Evolutionary conservation across 2,113 vertebrate genomes (phyloP), one percentile per base, ranked within the genome.

Genomic region (Trinectes maculatus): DNA sequence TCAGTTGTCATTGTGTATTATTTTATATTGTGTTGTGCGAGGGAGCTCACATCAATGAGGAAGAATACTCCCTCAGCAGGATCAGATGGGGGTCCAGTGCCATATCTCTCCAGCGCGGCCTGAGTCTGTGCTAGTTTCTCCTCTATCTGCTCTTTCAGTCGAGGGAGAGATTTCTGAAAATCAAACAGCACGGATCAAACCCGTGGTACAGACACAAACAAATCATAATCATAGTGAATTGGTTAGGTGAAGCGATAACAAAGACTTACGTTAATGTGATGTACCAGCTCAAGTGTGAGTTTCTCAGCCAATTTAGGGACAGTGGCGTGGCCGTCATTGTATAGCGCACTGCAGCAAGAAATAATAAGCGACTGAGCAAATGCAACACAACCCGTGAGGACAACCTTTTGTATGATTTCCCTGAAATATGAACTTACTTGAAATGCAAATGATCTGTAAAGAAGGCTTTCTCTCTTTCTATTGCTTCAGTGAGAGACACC

Each of bases 371-470:
- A 22, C 19, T 62, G 3, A 39, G 8, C 6, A 46, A 12, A 12
- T 19, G 1, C 4, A 9, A 29, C 11, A 36, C 15, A 37, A 29
- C 2, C 13, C 15, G 26, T 18, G 22, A 40, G n/a, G n/a, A 56
- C 19, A 48, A 18, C 15, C 18, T 31, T 18, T 3, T 37, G 4
- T 3, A 40, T 11, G 8, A 26, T 42, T 1, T 19, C 9, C 8
- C 1, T n/a, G 43, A 37, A 24, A 2, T 36, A 33, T 5, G 0
- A 29, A 76, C 71, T 70, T 68, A 92, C 96, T 93, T 80, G 77
- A 96, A 96, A 18, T 93, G 1, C 0, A 28, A 1, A 43, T 96
- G 94, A 1, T 74, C 85, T 61, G 84, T 48, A 0, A 98, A 98
- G 86, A 97, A 98, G 18, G 0, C 26, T 36, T 60, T 88, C 73